Percentiles rank a stretch among this genome's conserved stretches.
These are phyloP conservation scores for Heliocidaris erythrogramma DNA, from an alignment of 35 echinoderm and acorn worm species.

Conservation along the genomic window DNA sequence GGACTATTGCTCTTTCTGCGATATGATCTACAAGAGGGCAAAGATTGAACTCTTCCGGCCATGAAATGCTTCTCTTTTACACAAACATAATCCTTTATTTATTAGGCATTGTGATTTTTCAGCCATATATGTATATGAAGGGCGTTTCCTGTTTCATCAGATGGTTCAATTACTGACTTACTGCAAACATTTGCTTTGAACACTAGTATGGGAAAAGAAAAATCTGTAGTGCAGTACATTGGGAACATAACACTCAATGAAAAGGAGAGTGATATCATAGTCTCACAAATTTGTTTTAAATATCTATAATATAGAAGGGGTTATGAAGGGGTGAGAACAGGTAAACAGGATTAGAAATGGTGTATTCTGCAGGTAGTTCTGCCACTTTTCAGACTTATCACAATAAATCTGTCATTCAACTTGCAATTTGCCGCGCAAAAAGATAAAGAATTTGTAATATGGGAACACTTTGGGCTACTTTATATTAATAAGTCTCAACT, in stretches of 20 bases:
- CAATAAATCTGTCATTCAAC: no score
- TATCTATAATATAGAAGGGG: no score
- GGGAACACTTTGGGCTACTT: no score
- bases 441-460: no score
- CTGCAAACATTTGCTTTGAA: neutral
- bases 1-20: constrained; percentile 90
- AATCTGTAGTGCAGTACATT: neutral
- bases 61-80: constrained; percentile 29
- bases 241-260: neutral
- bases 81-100: neutral
- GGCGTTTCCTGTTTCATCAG: neutral
- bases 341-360: no score
- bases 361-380: no score
- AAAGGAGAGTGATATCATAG: neutral
- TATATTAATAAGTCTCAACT: no score
- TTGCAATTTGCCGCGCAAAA: no score
- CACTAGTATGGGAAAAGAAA: neutral
- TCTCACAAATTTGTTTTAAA: no score
- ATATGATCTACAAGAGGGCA: constrained; percentile 86
- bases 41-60: constrained; percentile 91
- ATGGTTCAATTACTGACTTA: neutral
- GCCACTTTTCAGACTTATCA: no score
- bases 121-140: neutral
- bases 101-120: neutral
- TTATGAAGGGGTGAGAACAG: no score